A percentile compares a stretch with the other conserved stretches of the same genome.
Conservation (phyloP, 2,113 vertebrate genomes). For the Phaethon lepturus region DNA sequence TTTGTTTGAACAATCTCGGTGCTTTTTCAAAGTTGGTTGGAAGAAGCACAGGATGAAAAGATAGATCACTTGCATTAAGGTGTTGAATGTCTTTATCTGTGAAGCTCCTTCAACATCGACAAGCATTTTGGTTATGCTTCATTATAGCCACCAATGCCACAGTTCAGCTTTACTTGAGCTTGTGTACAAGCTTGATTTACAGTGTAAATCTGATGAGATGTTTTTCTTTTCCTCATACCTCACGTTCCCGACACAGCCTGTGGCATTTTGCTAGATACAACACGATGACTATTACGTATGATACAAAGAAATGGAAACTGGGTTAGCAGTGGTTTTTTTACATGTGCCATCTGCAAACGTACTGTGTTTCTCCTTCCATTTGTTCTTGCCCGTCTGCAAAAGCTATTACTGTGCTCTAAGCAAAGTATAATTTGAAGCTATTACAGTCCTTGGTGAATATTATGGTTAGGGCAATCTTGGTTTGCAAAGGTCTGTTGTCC, state of each 20-base stretch:
- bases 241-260: fast-evolving
- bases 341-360: not conserved
- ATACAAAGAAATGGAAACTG: not conserved
- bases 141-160: not conserved
- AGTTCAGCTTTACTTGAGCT: not conserved
- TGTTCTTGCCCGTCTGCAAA: not conserved
- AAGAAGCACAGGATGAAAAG: not conserved
- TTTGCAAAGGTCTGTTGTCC: not conserved
- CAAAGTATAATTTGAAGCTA: not conserved
- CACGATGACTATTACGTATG: fast-evolving
- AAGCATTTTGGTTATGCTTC: not conserved
- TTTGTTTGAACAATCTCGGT: not conserved
- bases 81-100: not conserved
- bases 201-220: not conserved
- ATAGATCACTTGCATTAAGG: not conserved
- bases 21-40: not conserved
- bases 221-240: not conserved
- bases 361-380: not conserved
- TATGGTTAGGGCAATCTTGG: not conserved
- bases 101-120: not conserved
- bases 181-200: too few relatives aligned
- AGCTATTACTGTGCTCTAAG: not conserved
- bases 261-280: not conserved
- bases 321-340: not conserved
- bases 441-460: not conserved